Evolutionary conservation across 2,888 invertebrate species (phyloP), one percentile per base, ranked within the genome.

Genomic region (Cerastis leucographa): DNA sequence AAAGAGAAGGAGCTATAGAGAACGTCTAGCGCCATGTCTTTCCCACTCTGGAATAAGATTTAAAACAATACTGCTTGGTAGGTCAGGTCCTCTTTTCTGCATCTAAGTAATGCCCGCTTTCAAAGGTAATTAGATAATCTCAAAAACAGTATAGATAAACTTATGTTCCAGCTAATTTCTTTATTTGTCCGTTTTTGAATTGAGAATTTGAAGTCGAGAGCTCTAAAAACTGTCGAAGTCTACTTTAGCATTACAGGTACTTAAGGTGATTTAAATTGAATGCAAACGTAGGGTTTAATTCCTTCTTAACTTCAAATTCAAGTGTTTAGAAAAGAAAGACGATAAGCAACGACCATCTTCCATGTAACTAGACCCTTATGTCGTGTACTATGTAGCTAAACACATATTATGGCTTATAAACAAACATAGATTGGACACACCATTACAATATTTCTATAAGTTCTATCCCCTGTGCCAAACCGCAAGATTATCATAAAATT

Each of bases 401-500:
- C 8, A 40, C 40, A 42, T 42, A 25, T 22, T 40, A 35, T 66
- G 19, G 56, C 8, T 59, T 42, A 40, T 40, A n/a, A n/a, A 29
- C 35, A 61, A 54, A 51, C 22, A 59, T 44, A 65, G 11, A 42
- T 44, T 35, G 25, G 49, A 44, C 35, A 44, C 49, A n/a, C 56
- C 22, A 51, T 78, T 82, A 46, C 56, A 66, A 76, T 81, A n/a
- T 19, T 54, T 68, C 14, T 22, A 42, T 64, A 19, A 29, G 44
- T 49, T 35, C 35, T 29, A 35, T 64, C 17, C 22, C 14, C 7
- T 8, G 54, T 75, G 82, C 82, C 76, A 85, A 83, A 83, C 85
- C 82, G 14, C 82, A 71, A 81, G 49, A 70, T 69, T 81, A 85
- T 72, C 82, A 81, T 85, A 72, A 61, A 75, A 81, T 76, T 76